Evolutionary conservation across 2,113 vertebrate species (phyloP), one percentile per base, ranked within the genome.

Genomic region (Oryzias curvinotus): DNA sequence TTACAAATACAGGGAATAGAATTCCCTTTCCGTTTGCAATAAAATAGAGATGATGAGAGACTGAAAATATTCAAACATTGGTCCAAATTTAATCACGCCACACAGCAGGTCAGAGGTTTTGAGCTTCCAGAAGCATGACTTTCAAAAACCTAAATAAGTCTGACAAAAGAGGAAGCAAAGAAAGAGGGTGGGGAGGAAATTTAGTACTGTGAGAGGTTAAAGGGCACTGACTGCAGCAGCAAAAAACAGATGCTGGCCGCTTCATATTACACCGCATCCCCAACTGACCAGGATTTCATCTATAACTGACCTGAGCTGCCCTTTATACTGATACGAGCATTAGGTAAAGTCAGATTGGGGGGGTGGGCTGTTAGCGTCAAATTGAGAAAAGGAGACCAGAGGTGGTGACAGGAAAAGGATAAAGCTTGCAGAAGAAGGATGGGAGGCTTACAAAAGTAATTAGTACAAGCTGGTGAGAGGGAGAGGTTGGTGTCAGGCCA

Each of bases 181-280:
- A 42, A 58, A 49, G 19, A 61, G 61, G 49, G 57, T 30, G n/a
- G 25, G 64, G 36, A 66, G 52, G 68, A 51, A 61, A 65, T 59
- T 71, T 47, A 52, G 83, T 81, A 85, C 77, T 57, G 52, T 3
- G 60, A 80, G 73, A 84, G 72, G 85, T 80, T 62, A 78, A 80
- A 86, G 82, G 77, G 57, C 62, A 43, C 77, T 77, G 77, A 83
- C 77, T 86, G 76, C 77, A 67, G 80, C 76, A 75, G 83, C 79
- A 85, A 80, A 76, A 75, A 75, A 57, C 81, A 88, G 86, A 85
- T 82, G 81, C 81, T 73, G 69, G 61, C 64, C 23, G 73, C 7
- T 53, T 90, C 82, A 19, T 63, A 75, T 90, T 88, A 85, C 86
- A 86, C 75, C 10, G 67, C 84, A 85, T 89, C 85, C 64, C 79